These are phyloP conservation scores for Dromiciops gliroides DNA, from an alignment of 2,113 vertebrate genomes.

Conservation along the genomic window DNA sequence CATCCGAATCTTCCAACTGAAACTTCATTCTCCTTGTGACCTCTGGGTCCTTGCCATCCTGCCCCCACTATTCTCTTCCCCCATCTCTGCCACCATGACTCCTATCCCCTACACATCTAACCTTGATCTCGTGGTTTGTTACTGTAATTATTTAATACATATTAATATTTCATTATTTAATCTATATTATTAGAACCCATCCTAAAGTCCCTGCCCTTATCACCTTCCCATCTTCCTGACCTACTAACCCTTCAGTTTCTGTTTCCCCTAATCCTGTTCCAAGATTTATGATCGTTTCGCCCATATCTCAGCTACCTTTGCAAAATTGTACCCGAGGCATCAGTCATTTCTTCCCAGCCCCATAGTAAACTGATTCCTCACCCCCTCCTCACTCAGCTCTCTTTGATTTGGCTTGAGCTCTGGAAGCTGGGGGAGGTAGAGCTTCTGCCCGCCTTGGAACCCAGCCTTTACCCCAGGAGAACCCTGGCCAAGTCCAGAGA, in stretches of 20 bases:
- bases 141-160: neutral
- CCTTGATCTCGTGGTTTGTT: neutral
- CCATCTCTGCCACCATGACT: neutral
- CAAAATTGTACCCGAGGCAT: neutral
- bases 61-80: neutral
- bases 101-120: neutral
- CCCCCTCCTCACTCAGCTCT: neutral
- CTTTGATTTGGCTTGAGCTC: neutral
- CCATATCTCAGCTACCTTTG: neutral
- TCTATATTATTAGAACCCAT: neutral
- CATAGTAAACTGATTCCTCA: neutral
- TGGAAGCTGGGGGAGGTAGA: neutral
- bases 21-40: neutral
- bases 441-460: neutral
- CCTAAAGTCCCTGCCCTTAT: neutral
- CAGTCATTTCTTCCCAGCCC: neutral
- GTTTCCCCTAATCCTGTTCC: neutral
- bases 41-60: neutral
- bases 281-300: neutral
- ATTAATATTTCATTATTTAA: neutral
- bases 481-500: neutral
- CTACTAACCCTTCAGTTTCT: neutral
- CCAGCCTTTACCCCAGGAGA: neutral
- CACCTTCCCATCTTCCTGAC: neutral
- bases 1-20: neutral